Evolutionary conservation across 2,888 invertebrate genomes (phyloP), one percentile per base, ranked within the genome.

Genomic region (Nephrocerus scutellatus): DNA sequence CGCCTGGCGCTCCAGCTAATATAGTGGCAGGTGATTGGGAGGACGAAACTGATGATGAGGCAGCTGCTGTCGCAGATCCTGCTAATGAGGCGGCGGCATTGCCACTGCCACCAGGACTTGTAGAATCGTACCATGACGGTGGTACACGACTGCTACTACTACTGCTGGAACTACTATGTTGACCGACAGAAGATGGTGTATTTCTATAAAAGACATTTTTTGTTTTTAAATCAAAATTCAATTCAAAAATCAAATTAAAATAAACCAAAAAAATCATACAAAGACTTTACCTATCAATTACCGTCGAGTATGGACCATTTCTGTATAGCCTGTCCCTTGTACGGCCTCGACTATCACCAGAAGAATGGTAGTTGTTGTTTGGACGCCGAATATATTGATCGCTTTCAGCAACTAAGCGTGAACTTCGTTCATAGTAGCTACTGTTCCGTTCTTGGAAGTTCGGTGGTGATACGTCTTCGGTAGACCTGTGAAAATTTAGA

Each of bases 61-160:
- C 43, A 48, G 52, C 58, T 59, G 55, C 50, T 56, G 57, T 40
- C 48, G 39, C 43, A 42, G n/a, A n/a, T n/a, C n/a, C 56, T 47
- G 57, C 57, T 57, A 56, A 52, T 56, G 55, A 60, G 55, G 46
- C 57, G 58, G 51, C 63, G 56, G 55, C 63, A 63, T 56, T 60
- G 60, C 63, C 64, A 64, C 56, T 59, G 60, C 63, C 64, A 62
- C 63, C 66, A 63, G 59, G 59, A 57, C 57, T 59, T 56, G 61
- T 58, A 58, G 61, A 60, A 51, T 69, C 69, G 66, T 68, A 68
- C 69, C 69, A 69, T 62, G 68, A 56, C 59, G 64, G 58, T 53
- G 58, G 51, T 53, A 66, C 58, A 22, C 23, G 23, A 22, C 23
- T 10, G 10, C 8, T 22, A 9, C 23, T 22, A 10, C 23, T 22